Conservation (phyloP, 2,888 invertebrate genomes). For the Rhingia campestris region DNA sequence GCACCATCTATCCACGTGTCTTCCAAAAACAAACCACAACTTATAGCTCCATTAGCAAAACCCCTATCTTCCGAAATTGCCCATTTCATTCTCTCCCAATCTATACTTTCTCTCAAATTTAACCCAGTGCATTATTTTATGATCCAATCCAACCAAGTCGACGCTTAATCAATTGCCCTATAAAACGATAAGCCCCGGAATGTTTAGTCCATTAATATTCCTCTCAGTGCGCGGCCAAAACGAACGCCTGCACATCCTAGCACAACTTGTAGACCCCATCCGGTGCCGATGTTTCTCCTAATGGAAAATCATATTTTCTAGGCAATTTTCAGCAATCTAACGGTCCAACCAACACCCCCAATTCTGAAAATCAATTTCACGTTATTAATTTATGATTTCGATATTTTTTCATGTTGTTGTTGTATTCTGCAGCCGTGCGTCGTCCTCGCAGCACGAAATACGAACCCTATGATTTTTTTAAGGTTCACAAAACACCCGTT, state of each 20-base stretch:
- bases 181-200: conserved; percentile 51
- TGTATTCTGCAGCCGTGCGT: not conserved
- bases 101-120: conserved; percentile 1
- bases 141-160: conserved; percentile 36
- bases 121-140: conserved; percentile 30
- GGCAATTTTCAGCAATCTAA: conserved; percentile 56
- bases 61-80: not conserved
- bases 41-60: no score
- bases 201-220: conserved; percentile 45
- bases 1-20: no score
- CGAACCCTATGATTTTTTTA: conserved; percentile 44
- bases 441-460: conserved; percentile 18
- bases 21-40: no score
- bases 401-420: conserved; percentile 8
- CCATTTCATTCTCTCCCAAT: not conserved
- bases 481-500: conserved; percentile 34
- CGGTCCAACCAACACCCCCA: conserved; percentile 11
- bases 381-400: conserved; percentile 56
- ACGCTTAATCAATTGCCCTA: conserved; percentile 64
- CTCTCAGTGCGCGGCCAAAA: not conserved
- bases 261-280: conserved; percentile 22
- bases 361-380: conserved; percentile 58
- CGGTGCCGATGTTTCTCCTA: conserved; percentile 40
- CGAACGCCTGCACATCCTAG: not conserved
- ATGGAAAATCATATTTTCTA: conserved; percentile 68